phyloP scores from a whole-genome alignment of 2,888 invertebrate species.

The Ptychoptera contaminata region DNA sequence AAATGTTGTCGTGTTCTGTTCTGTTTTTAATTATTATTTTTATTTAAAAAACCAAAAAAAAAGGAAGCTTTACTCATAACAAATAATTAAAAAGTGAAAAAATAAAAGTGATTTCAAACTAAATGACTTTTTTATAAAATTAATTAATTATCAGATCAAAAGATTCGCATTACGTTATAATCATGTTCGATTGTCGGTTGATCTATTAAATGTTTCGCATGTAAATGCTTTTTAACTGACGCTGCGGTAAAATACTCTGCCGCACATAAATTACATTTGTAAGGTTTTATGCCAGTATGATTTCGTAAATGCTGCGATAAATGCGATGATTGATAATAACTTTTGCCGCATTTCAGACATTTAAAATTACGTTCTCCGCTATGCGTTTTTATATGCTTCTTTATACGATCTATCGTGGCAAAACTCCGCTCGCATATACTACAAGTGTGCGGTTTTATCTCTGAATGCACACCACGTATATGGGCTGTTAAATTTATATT shows the following conservation, averaged over 20 bases:
- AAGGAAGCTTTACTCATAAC: too few species aligned
- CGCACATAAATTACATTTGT: not conserved
- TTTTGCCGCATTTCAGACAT: slow-evolving; percentile 10
- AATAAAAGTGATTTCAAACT: too few species aligned
- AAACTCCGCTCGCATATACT: slow-evolving; percentile 16
- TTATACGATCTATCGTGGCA: slow-evolving; percentile 16
- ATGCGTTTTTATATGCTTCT: slow-evolving; percentile 17
- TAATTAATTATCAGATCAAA: too few species aligned
- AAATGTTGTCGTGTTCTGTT: too few species aligned
- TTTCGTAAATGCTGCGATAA: not conserved
- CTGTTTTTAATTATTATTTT: too few species aligned
- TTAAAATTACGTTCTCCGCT: slow-evolving; percentile 11
- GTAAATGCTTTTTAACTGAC: not conserved
- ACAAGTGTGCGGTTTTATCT: slow-evolving; percentile 14
- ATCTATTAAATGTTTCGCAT: not conserved
- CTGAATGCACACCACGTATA: slow-evolving; percentile 14
- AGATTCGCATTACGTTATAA: too few species aligned
- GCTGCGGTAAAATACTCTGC: not conserved
- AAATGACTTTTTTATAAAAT: too few species aligned
- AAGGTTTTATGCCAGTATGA: not conserved
- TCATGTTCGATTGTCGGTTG: not conserved
- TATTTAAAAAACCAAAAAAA: too few species aligned
- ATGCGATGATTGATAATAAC: slow-evolving; percentile 6
- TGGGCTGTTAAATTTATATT: slow-evolving; percentile 14
- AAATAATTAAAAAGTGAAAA: too few species aligned